Evolutionary conservation across 1,140 invertebrate genomes (phyloP).

Genomic region (Thaumetopoea pityocampa): DNA sequence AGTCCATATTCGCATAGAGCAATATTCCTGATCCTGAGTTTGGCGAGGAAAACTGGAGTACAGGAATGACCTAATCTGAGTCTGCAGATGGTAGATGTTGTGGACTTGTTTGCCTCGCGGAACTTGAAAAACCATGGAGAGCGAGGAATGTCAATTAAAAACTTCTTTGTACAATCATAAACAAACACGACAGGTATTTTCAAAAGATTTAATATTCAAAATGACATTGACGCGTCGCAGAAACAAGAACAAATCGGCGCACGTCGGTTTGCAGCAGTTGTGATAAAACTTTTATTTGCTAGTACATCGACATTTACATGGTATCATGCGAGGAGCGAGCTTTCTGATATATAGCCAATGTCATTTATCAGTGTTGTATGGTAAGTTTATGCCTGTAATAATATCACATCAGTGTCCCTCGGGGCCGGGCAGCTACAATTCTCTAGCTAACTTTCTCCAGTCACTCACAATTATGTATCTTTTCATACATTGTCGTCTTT

Average conservation of each 20-base stretch:
- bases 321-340: conserved; percentile 41
- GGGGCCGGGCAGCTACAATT: background rate
- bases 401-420: background rate
- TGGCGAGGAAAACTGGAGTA: too few relatives aligned
- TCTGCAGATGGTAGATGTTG: too few relatives aligned
- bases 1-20: too few relatives aligned
- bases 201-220: conserved; percentile 6
- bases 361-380: conserved; percentile 52
- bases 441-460: too few relatives aligned
- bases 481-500: too few relatives aligned
- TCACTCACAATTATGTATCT: too few relatives aligned
- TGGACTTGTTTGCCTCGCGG: too few relatives aligned
- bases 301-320: conserved; percentile 30
- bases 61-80: too few relatives aligned
- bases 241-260: conserved; percentile 22
- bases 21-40: too few relatives aligned
- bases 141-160: too few relatives aligned
- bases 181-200: conserved; percentile 2
- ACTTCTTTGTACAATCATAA: background rate
- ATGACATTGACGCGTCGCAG: conserved; percentile 14
- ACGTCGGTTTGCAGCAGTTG: conserved; percentile 9
- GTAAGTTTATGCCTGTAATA: conserved; percentile 20
- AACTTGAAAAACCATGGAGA: too few relatives aligned
- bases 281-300: conserved; percentile 31
- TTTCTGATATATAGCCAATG: conserved; percentile 41